Evolutionary conservation across 2,113 vertebrate genomes (phyloP).

Genomic region (Azemiops feae): DNA sequence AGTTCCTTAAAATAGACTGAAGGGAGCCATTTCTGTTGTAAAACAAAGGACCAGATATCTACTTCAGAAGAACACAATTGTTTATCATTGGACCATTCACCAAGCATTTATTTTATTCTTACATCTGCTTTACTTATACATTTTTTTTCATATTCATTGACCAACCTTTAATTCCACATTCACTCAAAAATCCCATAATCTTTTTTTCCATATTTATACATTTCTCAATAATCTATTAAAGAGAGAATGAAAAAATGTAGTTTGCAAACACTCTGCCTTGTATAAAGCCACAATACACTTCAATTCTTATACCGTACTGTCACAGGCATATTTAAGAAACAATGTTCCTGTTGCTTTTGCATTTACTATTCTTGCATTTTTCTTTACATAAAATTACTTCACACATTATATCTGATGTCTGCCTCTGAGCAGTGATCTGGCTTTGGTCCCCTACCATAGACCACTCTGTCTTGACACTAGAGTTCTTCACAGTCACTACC

Average conservation of each 20-base stretch:
- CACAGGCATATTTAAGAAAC: background rate
- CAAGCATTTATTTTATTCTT: background rate
- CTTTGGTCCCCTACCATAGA: background rate
- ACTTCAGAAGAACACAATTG: background rate
- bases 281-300: background rate
- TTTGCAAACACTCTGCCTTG: background rate
- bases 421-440: background rate
- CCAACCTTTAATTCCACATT: background rate
- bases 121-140: background rate
- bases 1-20: background rate
- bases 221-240: background rate
- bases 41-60: background rate
- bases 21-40: background rate
- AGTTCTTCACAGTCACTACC: background rate
- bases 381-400: background rate
- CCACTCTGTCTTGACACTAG: no score
- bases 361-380: background rate
- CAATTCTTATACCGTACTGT: background rate
- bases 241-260: background rate
- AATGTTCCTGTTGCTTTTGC: background rate
- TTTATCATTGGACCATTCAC: background rate
- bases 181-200: background rate
- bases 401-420: background rate
- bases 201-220: background rate
- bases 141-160: background rate